Base-by-base conservation (phyloP, 30 jellyfish, hydroid and myxozoan genomes). In the Turritopsis rubra region DNA sequence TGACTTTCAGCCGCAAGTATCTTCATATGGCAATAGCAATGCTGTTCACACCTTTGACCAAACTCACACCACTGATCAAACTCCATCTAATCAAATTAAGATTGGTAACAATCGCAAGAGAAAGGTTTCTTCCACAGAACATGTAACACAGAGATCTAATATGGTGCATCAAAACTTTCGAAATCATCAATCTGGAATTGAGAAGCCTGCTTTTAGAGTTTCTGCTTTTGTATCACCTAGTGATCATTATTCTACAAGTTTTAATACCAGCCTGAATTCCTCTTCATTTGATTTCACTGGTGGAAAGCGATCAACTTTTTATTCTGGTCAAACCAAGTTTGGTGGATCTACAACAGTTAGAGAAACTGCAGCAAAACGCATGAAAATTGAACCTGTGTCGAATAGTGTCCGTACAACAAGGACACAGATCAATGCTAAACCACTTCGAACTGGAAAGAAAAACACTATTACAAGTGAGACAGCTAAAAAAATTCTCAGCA, bases 331-430 rank as follows among this genome's bases (percentile, higher is more conserved):
- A 79, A 94, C 99, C 21, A 79, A 90, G 13, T 94, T 82, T 86
- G 99, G 99, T 4, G 99, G 99, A 31, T 93, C 97, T 68, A 83
- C 97, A 0, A 79, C 99, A 25, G 52, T 81, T 22, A 88, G 96
- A 65, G 71, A 29, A 27, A 77, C 75, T 76, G 30, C 85, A 24
- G 74, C 81, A 23, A 94, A 94, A 71, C 91, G 99, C 19, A 95
- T 73, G 73, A 86, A 82, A 75, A 65, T 88, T 66, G 86, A 96
- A 4, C 99, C 99, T 18, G 98, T 92, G 13, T 95, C 98, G 8
- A 66, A 85, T 29, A 72, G 68, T 26, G 90, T 85, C 20, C 97
- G 78, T 23, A 74, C 92, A 25, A 79, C 85, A 84, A 82, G 84
- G 78, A 73, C 96, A 27, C 88, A 72, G 79, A 84, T 94, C 30